phyloP scores from a whole-genome alignment of 2,113 vertebrate species.

The Erinaceus europaeus region DNA sequence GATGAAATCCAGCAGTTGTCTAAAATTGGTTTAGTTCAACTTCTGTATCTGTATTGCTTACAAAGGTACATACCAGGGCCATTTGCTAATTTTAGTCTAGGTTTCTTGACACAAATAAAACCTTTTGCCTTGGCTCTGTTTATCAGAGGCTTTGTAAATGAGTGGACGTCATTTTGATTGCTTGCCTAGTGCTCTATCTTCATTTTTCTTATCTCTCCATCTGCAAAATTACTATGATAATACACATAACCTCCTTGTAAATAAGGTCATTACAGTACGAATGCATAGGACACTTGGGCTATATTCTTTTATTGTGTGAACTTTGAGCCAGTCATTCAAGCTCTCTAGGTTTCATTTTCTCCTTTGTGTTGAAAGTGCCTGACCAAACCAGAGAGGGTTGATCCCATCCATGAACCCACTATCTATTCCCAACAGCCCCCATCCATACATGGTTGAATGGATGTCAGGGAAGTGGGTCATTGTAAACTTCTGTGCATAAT shows the following conservation, averaged over 20 bases:
- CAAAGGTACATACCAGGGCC: not conserved
- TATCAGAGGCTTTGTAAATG: no score
- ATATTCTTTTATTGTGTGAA: not conserved
- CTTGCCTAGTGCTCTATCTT: not conserved
- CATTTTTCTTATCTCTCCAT: no score
- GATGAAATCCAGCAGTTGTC: not conserved
- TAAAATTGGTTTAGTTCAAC: not conserved
- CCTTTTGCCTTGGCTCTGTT: not conserved
- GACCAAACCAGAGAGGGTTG: not conserved
- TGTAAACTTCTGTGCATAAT: not conserved
- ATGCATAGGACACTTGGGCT: not conserved
- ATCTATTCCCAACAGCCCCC: not conserved
- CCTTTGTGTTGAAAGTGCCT: not conserved
- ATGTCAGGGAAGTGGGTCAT: not conserved
- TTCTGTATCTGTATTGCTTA: not conserved
- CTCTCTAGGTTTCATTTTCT: not conserved
- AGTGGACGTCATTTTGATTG: not conserved
- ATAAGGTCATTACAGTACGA: not conserved
- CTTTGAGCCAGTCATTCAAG: not conserved
- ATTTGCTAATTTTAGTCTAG: not conserved
- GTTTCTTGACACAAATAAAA: not conserved
- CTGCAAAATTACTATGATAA: no score
- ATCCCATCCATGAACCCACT: not conserved
- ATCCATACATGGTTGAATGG: not conserved
- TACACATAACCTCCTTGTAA: no score